Conservation (phyloP, 2,113 vertebrate genomes). For the Protobothrops flavoviridis region DNA sequence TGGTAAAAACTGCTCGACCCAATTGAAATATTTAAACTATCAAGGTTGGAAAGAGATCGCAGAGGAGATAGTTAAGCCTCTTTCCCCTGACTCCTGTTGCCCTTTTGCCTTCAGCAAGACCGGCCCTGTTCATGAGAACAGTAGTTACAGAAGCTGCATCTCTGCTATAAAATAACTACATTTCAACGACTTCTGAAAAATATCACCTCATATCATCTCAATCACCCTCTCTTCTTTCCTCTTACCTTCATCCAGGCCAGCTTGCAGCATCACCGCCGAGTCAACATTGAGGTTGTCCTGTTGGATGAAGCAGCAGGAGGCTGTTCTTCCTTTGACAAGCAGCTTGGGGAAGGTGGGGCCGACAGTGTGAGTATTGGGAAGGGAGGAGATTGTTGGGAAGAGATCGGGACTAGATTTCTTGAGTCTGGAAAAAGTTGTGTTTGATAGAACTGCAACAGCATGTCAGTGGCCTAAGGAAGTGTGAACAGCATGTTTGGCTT, state of each 20-base stretch:
- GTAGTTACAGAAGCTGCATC: background rate
- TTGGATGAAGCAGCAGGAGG: constrained; percentile 17
- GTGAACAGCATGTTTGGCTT: background rate
- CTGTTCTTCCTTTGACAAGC: background rate
- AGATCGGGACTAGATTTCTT: background rate
- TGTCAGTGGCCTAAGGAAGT: background rate
- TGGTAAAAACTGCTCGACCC: background rate
- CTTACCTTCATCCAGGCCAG: background rate
- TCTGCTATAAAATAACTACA: background rate
- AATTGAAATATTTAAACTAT: background rate
- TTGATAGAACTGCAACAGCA: background rate
- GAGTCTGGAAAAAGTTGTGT: background rate
- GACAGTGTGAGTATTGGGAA: background rate
- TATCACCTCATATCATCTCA: background rate
- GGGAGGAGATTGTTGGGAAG: background rate
- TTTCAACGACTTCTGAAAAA: background rate
- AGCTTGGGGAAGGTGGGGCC: background rate
- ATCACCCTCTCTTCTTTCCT: too few species aligned
- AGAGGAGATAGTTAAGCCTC: background rate
- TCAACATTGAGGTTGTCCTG: background rate
- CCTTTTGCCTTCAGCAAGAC: background rate
- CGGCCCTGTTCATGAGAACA: background rate
- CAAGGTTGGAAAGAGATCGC: background rate
- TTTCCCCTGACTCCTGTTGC: background rate
- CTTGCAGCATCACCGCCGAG: background rate